Percentiles rank a stretch among this genome's conserved stretches.
These are phyloP conservation scores for Phataginus tricuspis DNA, from an alignment of 2,797 vertebrate genomes.

Conservation along the genomic window DNA sequence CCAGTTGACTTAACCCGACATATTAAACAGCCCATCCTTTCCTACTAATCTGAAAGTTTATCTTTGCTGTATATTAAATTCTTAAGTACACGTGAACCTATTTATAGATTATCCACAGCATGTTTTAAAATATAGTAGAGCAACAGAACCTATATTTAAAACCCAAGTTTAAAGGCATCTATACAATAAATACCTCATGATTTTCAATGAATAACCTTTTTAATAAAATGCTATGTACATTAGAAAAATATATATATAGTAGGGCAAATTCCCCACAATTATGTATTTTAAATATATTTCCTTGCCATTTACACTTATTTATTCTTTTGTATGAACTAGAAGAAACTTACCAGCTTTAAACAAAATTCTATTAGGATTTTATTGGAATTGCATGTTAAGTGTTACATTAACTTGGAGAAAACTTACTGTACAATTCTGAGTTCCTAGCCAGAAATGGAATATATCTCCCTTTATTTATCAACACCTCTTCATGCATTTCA, in stretches of 20 bases:
- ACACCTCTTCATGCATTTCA: not conserved
- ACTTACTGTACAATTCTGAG: not conserved
- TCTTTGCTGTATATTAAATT: not conserved
- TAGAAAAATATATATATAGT: too few relatives aligned
- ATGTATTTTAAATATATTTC: constrained; percentile 42
- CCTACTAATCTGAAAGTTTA: not conserved
- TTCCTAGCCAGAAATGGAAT: not conserved
- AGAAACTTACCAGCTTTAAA: not conserved
- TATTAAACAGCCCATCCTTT: not conserved
- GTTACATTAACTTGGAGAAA: not conserved
- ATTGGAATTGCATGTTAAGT: not conserved
- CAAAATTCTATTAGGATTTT: not conserved
- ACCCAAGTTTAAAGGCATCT: too few relatives aligned
- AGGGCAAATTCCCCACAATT: not conserved
- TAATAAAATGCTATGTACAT: too few relatives aligned
- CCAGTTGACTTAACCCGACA: not conserved
- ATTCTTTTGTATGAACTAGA: not conserved
- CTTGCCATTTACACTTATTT: constrained; percentile 6
- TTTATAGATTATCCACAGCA: not conserved
- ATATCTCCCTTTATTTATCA: not conserved
- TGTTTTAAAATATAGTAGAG: not conserved
- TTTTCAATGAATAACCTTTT: too few relatives aligned
- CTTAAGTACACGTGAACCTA: not conserved
- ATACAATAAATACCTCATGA: too few relatives aligned
- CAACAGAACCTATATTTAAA: not conserved